Percentiles rank a stretch among this genome's conserved stretches.
These are phyloP conservation scores for Temnothorax curvispinosus DNA, from an alignment of 1,140 invertebrate genomes.

Conservation along the genomic window DNA sequence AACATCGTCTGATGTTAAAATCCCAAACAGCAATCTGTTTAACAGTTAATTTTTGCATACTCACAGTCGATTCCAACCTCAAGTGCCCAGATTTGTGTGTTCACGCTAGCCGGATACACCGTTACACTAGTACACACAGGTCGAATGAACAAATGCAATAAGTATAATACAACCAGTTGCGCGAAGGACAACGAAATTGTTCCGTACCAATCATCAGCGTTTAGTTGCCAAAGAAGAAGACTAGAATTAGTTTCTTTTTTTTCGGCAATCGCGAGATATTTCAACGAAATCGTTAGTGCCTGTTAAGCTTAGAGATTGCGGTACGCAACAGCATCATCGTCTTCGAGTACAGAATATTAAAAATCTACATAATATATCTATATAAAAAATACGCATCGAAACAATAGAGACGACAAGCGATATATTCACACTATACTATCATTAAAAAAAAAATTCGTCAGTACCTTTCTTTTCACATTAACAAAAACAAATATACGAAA, in stretches of 20 bases:
- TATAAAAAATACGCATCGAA: constrained; percentile 61
- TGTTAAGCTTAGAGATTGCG: not conserved
- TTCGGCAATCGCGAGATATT: not conserved
- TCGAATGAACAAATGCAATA: constrained; percentile 53
- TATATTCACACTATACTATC: constrained; percentile 76
- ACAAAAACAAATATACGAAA: constrained; percentile 84
- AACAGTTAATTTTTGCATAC: constrained; percentile 50
- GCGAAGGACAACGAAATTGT: constrained; percentile 47
- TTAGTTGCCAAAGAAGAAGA: constrained; percentile 30
- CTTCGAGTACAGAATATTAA: constrained; percentile 54
- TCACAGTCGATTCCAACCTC: constrained; percentile 50
- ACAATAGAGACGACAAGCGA: constrained; percentile 73
- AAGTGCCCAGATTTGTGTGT: constrained; percentile 43
- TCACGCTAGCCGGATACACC: constrained; percentile 16
- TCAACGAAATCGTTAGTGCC: not conserved
- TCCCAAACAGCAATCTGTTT: constrained; percentile 18
- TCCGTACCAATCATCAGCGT: constrained; percentile 41
- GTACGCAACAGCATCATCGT: constrained; percentile 49
- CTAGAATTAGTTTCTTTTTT: constrained; percentile 14
- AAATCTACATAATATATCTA: constrained; percentile 70
- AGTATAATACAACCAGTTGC: constrained; percentile 57
- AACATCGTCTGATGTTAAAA: constrained; percentile 27
- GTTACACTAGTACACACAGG: constrained; percentile 46
- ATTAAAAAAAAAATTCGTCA: constrained; percentile 74
- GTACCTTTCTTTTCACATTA: constrained; percentile 77